These are phyloP conservation scores for Tetramorium alpestre DNA, from an alignment of 1,140 invertebrate genomes.

Conservation along the genomic window DNA sequence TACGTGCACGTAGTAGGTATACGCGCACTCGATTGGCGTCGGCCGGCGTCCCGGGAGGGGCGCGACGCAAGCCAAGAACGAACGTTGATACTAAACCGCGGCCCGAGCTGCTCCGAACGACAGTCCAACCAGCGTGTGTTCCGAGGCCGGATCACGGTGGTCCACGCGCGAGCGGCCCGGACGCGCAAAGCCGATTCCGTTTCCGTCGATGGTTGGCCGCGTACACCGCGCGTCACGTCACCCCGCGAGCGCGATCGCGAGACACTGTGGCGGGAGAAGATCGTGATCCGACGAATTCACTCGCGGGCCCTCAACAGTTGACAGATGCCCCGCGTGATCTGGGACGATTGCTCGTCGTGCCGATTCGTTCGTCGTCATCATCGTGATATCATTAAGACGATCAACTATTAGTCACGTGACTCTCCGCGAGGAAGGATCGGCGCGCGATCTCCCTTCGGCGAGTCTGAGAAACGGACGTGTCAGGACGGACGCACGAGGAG, in stretches of 20 bases:
- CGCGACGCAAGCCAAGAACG: slow-evolving; percentile 80
- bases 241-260: slow-evolving; percentile 3
- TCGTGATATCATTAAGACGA: slow-evolving; percentile 9
- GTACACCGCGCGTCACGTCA: neutral
- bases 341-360: neutral
- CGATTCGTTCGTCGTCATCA: neutral
- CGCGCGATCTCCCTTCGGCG: neutral
- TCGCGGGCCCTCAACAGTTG: neutral
- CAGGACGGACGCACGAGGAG: slow-evolving; percentile 31
- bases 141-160: slow-evolving; percentile 77
- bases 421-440: slow-evolving; percentile 13
- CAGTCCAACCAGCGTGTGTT: slow-evolving; percentile 81
- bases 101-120: slow-evolving; percentile 78
- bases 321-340: neutral
- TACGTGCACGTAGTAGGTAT: slow-evolving; percentile 74
- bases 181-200: slow-evolving; percentile 41
- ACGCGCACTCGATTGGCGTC: slow-evolving; percentile 82
- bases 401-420: slow-evolving; percentile 39
- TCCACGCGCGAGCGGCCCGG: slow-evolving; percentile 58
- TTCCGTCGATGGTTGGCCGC: neutral
- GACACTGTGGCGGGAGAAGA: neutral
- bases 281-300: neutral
- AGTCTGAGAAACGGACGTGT: neutral
- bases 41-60: slow-evolving; percentile 79
- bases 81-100: slow-evolving; percentile 81